A percentile compares a stretch with the other conserved stretches of the same genome.
phyloP scores from a whole-genome alignment of 1,140 invertebrate species.

The Elymnias hypermnestra region DNA sequence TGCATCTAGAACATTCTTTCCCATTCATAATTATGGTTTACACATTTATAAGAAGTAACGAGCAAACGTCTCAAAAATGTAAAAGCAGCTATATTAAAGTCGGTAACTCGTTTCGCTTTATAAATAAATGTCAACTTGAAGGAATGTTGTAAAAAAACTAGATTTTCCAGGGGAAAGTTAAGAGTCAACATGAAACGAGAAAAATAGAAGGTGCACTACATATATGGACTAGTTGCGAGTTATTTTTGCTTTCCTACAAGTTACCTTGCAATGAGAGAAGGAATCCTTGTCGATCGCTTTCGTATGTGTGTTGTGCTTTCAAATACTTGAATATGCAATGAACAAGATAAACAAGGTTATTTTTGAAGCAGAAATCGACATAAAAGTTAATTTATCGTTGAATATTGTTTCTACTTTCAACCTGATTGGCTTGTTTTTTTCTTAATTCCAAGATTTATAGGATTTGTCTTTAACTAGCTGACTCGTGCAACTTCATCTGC shows the following conservation, averaged over 20 bases:
- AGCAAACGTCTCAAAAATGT: not conserved
- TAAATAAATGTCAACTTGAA: not conserved
- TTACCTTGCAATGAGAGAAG: not conserved
- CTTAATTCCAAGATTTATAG: too few relatives aligned
- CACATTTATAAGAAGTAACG: too few relatives aligned
- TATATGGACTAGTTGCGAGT: not conserved
- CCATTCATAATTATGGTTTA: too few relatives aligned
- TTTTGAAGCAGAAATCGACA: too few relatives aligned
- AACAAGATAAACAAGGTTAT: not conserved
- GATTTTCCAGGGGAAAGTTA: slow-evolving; percentile 9
- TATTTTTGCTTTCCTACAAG: slow-evolving; percentile 11
- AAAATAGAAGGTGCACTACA: slow-evolving; percentile 2
- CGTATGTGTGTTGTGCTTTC: slow-evolving; percentile 2
- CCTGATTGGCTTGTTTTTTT: not conserved
- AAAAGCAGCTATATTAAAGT: not conserved
- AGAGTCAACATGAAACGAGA: not conserved
- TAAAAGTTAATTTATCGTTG: too few relatives aligned
- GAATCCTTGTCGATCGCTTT: not conserved
- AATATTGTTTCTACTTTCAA: not conserved
- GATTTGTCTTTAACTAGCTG: too few relatives aligned
- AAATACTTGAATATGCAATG: not conserved
- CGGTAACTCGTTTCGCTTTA: not conserved
- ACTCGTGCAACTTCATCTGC: too few relatives aligned
- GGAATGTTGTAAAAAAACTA: slow-evolving; percentile 3
- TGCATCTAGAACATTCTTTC: too few relatives aligned